A percentile compares a stretch with the other conserved stretches of the same genome.
phyloP scores from a whole-genome alignment of 2,888 invertebrate genomes.

The Brachyopa scutellaris region DNA sequence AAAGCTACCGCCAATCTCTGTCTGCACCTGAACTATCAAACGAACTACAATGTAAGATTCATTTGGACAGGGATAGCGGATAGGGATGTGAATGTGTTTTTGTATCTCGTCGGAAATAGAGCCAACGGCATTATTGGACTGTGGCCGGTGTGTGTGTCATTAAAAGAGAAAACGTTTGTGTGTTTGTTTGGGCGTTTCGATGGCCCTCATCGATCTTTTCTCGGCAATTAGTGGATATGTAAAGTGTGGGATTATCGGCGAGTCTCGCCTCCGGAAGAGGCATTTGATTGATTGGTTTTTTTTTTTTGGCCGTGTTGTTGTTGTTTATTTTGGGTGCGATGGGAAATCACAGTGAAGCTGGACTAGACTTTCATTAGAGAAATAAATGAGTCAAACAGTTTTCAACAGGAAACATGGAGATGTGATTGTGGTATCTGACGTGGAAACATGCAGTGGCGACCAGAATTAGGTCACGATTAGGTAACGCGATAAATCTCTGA shows the following conservation, averaged over 20 bases:
- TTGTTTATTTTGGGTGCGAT: slow-evolving; percentile 1
- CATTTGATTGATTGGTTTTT: slow-evolving; percentile 38
- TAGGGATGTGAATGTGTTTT: too few species aligned
- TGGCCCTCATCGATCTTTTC: slow-evolving; percentile 33
- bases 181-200: slow-evolving; percentile 13
- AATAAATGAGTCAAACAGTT: neutral
- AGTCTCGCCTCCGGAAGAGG: slow-evolving; percentile 21
- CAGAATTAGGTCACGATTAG: slow-evolving; percentile 11
- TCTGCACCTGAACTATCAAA: neutral
- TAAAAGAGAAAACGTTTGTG: neutral
- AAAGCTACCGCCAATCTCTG: slow-evolving; percentile 14
- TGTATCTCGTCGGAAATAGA: neutral
- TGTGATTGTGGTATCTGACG: neutral
- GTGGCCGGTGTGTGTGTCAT: too few species aligned
- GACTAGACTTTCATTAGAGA: slow-evolving; percentile 1
- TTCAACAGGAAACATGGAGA: neutral
- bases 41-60: slow-evolving; percentile 4
- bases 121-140: neutral
- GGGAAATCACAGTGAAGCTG: slow-evolving; percentile 5
- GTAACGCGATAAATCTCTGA: neutral
- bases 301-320: too few species aligned
- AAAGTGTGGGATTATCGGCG: slow-evolving; percentile 38
- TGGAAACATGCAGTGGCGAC: slow-evolving; percentile 9
- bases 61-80: too few species aligned
- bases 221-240: slow-evolving; percentile 43